These are phyloP conservation scores for Eutrigla gurnardus DNA, from an alignment of 2,797 vertebrate genomes.

Conservation along the genomic window DNA sequence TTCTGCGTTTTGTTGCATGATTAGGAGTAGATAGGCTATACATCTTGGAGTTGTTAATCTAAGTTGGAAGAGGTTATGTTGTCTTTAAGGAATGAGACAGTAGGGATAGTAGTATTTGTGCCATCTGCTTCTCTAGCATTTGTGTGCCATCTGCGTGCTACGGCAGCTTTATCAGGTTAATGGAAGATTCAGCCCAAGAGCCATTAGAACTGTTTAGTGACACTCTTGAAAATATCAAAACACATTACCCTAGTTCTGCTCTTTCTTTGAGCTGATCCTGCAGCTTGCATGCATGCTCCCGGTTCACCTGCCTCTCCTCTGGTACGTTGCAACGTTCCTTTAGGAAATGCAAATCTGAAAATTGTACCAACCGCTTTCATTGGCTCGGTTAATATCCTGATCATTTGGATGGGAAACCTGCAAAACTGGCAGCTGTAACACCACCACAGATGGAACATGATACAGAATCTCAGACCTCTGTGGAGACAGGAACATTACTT, in stretches of 20 bases:
- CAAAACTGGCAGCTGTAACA: conserved; percentile 2
- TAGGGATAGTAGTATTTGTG: conserved; percentile 21
- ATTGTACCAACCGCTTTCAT: background rate
- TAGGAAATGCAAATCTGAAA: background rate
- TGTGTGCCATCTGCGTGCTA: conserved; percentile 34
- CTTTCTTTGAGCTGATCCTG: conserved; percentile 20
- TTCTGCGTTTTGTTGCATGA: background rate
- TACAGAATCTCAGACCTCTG: background rate
- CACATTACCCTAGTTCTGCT: conserved; percentile 24
- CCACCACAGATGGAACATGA: background rate
- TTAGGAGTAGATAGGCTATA: background rate
- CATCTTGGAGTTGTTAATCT: background rate
- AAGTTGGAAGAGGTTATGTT: conserved; percentile 17
- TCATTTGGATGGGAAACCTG: conserved; percentile 5
- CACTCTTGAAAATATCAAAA: conserved; percentile 30
- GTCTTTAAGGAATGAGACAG: conserved; percentile 29
- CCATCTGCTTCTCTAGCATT: conserved; percentile 44
- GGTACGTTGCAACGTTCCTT: conserved; percentile 7
- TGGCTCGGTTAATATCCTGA: background rate
- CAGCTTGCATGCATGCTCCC: background rate
- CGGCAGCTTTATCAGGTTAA: conserved; percentile 31
- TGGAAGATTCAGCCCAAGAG: conserved; percentile 41
- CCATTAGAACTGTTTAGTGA: conserved; percentile 45
- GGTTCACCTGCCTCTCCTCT: background rate
- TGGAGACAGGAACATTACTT: conserved; percentile 1